A percentile compares a stretch with the other conserved stretches of the same genome.
Evolutionary conservation across 2,888 invertebrate species (phyloP).

Genomic region (Hyposoter dolosus): DNA sequence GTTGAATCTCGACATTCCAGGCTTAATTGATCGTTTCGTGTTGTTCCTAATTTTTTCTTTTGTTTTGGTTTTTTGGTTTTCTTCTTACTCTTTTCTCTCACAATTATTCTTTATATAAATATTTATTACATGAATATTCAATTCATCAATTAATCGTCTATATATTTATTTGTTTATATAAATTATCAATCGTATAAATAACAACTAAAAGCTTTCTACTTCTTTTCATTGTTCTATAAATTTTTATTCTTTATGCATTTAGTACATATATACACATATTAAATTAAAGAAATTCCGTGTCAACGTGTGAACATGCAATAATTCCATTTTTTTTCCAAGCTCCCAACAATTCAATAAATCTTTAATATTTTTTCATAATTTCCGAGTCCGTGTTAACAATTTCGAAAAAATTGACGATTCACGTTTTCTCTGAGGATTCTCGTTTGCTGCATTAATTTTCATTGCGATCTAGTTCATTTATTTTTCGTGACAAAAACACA

Average conservation of each 20-base stretch:
- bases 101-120: slow-evolving; percentile 33
- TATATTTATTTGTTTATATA: slow-evolving; percentile 23
- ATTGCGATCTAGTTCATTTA: too few species aligned
- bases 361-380: background rate
- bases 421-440: background rate
- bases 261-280: slow-evolving; percentile 16
- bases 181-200: slow-evolving; percentile 47
- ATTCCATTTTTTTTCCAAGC: background rate
- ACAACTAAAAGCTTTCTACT: slow-evolving; percentile 49
- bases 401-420: background rate
- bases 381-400: background rate
- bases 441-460: background rate
- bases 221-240: slow-evolving; percentile 39
- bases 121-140: slow-evolving; percentile 25
- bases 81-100: background rate
- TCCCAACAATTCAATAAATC: background rate
- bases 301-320: slow-evolving; percentile 6
- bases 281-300: background rate
- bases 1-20: slow-evolving; percentile 38
- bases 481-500: background rate
- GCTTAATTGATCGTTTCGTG: slow-evolving; percentile 55
- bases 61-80: too few species aligned
- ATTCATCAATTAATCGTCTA: slow-evolving; percentile 24
- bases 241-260: slow-evolving; percentile 35
- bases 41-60: background rate